Conservation (phyloP, 2,888 invertebrate genomes). For the Dolichopus griseipennis region DNA sequence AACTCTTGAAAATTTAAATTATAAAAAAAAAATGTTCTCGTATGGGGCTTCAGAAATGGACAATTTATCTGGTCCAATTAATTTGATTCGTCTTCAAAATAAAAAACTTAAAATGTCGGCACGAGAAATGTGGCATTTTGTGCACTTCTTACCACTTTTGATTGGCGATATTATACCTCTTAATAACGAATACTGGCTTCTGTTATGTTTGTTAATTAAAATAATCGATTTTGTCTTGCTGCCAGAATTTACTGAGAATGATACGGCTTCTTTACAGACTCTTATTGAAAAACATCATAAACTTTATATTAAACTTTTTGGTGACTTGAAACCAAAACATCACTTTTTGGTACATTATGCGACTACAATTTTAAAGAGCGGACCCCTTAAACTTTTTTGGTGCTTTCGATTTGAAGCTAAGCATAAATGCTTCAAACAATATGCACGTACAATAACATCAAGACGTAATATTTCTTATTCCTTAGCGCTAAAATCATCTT, state of each 20-base stretch:
- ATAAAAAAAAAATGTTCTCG: constrained; percentile 11
- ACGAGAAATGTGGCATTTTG: constrained; percentile 15
- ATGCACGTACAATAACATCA: constrained; percentile 3
- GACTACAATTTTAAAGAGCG: neutral
- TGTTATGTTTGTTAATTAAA: constrained; percentile 8
- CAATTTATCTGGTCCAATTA: constrained; percentile 12
- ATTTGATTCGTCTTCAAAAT: constrained; percentile 8
- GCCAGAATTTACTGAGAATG: no score
- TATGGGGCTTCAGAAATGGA: constrained; percentile 14
- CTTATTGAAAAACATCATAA: no score
- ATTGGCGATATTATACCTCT: constrained; percentile 15
- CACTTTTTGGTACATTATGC: constrained; percentile 11
- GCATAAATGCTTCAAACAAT: constrained; percentile 8
- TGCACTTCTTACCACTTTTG: constrained; percentile 13
- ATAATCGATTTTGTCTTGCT: neutral
- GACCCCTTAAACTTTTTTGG: constrained; percentile 13
- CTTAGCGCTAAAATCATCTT: neutral
- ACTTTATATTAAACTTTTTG: neutral
- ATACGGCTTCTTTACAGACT: no score
- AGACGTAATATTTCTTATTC: constrained; percentile 1
- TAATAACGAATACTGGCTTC: constrained; percentile 14
- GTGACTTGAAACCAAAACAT: constrained; percentile 10
- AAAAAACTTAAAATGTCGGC: constrained; percentile 16
- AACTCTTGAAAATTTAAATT: constrained; percentile 8
- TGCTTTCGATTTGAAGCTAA: constrained; percentile 14